A percentile compares a stretch with the other conserved stretches of the same genome.
phyloP scores from a whole-genome alignment of 1,140 invertebrate species.

The Drosophila ogumai region DNA sequence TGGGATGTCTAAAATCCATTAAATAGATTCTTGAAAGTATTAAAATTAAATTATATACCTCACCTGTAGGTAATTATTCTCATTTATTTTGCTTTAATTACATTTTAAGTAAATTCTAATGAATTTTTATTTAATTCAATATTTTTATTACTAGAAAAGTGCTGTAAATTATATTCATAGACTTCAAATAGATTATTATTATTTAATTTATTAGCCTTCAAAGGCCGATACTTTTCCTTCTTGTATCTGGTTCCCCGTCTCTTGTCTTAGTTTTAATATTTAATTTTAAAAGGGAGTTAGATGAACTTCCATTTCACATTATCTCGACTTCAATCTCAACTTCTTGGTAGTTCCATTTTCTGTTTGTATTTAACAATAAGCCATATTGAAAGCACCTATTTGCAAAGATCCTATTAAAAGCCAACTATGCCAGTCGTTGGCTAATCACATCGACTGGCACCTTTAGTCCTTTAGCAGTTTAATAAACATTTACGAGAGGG shows the following conservation, averaged over 20 bases:
- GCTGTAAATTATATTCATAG: too few species aligned
- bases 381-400: constrained; percentile 29
- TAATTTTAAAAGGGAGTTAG: not conserved
- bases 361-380: constrained; percentile 14
- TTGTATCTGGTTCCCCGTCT: too few species aligned
- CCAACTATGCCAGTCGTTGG: constrained; percentile 26
- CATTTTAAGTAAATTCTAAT: too few species aligned
- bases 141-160: too few species aligned
- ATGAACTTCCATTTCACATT: not conserved
- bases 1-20: not conserved
- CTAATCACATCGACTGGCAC: constrained; percentile 43
- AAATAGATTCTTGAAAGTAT: not conserved
- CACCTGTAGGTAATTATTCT: not conserved
- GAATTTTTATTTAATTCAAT: too few species aligned
- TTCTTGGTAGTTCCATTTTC: not conserved
- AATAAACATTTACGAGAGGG: constrained; percentile 62
- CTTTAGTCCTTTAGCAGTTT: constrained; percentile 42
- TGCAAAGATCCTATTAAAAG: constrained; percentile 23
- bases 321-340: not conserved
- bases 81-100: not conserved
- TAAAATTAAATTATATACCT: not conserved
- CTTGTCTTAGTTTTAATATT: not conserved
- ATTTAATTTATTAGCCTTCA: not conserved
- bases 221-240: not conserved
- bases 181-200: too few species aligned